A percentile compares a stretch with the other conserved stretches of the same genome.
phyloP scores from a whole-genome alignment of 2,888 invertebrate species.

The Piscicola geometra region DNA sequence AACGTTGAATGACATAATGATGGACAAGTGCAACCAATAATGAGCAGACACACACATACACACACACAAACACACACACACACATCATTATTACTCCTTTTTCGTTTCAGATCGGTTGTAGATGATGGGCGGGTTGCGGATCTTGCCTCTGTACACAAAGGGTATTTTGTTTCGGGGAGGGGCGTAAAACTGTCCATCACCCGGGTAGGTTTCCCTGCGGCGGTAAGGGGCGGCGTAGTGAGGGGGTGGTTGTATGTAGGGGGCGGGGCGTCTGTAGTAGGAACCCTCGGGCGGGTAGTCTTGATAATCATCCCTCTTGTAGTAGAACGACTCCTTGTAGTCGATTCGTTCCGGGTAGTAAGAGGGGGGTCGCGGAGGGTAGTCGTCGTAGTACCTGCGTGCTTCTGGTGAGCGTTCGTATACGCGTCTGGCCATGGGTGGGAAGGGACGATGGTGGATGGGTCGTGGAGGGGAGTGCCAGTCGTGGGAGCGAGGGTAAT shows the following conservation, averaged over 20 bases:
- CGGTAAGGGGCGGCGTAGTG: neutral
- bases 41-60: too few species aligned
- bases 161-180: neutral
- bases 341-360: slow-evolving; percentile 11
- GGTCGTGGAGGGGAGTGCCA: slow-evolving; percentile 24
- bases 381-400: neutral
- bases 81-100: neutral
- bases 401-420: slow-evolving; percentile 10
- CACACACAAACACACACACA: too few species aligned
- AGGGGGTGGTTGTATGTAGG: neutral
- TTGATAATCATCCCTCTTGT: neutral
- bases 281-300: neutral
- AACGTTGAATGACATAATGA: too few species aligned
- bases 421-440: neutral
- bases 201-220: neutral
- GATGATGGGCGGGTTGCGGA: slow-evolving; percentile 25
- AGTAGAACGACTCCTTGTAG: slow-evolving; percentile 4
- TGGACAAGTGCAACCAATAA: too few species aligned
- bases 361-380: neutral
- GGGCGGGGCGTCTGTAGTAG: slow-evolving; percentile 22
- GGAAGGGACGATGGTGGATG: slow-evolving; percentile 1
- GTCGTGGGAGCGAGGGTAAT: neutral
- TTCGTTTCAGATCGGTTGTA: slow-evolving; percentile 7
- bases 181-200: neutral
- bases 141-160: slow-evolving; percentile 22